Conservation (phyloP, 2,797 vertebrate species). For the Crocidura indochinensis region DNA sequence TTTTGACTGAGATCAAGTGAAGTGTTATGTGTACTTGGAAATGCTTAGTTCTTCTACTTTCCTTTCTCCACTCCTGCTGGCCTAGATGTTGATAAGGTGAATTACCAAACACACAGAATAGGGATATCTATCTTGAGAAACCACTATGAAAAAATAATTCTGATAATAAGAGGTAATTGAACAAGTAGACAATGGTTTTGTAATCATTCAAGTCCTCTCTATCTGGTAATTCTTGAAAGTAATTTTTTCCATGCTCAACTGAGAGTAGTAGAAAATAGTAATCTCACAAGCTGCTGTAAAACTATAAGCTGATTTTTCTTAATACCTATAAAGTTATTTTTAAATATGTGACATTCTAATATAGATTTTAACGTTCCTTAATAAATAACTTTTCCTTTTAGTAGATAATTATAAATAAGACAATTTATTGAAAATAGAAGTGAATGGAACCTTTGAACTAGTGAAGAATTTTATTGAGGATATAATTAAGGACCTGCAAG, state of each 20-base stretch:
- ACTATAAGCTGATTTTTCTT: slow-evolving; percentile 24
- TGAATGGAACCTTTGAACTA: slow-evolving; percentile 15
- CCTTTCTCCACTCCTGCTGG: not conserved
- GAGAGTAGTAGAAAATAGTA: not conserved
- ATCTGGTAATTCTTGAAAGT: not conserved
- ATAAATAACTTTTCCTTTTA: not conserved
- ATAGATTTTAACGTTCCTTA: slow-evolving; percentile 36
- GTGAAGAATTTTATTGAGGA: slow-evolving; percentile 40
- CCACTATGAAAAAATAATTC: not conserved
- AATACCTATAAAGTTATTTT: slow-evolving; percentile 45
- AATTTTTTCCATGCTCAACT: not conserved
- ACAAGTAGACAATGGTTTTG: not conserved
- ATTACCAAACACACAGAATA: not conserved
- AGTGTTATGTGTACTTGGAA: not conserved
- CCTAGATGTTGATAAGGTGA: not conserved
- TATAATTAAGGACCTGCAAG: slow-evolving; percentile 16
- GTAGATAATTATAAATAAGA: too few species aligned
- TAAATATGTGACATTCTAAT: not conserved
- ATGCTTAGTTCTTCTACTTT: not conserved
- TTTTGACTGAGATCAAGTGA: too few species aligned
- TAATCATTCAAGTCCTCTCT: not conserved
- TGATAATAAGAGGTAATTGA: not conserved
- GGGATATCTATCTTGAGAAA: not conserved
- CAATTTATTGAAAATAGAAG: slow-evolving; percentile 11
- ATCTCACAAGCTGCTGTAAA: not conserved